Base-by-base conservation (phyloP, 35 echinoderm and acorn worm species). In the Acanthaster planci region DNA sequence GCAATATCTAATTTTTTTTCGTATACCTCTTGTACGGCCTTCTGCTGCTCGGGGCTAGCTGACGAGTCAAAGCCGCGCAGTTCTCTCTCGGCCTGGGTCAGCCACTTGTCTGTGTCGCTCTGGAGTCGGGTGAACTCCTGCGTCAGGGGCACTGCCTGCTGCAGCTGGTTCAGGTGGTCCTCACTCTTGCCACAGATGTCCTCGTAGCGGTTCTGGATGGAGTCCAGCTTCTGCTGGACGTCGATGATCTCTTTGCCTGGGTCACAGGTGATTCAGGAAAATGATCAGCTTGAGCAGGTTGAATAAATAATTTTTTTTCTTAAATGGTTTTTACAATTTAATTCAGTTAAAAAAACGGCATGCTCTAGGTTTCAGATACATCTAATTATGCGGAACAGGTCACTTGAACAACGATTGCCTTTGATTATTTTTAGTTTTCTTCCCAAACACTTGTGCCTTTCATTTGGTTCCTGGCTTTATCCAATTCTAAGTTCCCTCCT, bases 191-290 rank as follows among this genome's bases (percentile, higher is more conserved):
- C 77, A 21, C 77, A 58, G 52, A 99, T 72, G 31, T 88, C 84
- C n/a, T 88, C 91, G 53, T 94, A 99, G 55, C 92, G 92, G 76
- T 94, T 85, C 67, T 94, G 85, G 86, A 99, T 93, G 12, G 81
- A 60, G 40, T 99, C 96, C 30, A 99, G 89, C 86, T 93, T 93
- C 44, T 99, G 96, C 55, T 99, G 91, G 8, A 99, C 96, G 44
- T 91, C 91, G 19, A 91, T 84, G 37, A 91, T 90, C 83, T 99
- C 96, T 72, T 93, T 94, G 21, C 96, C 96, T 99, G 67, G 10
- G 8, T n/a, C n/a, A n/a, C n/a, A n/a, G n/a, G n/a, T n/a, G n/a
- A n/a, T n/a, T n/a, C n/a, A n/a, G n/a, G n/a, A n/a, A n/a, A n/a
- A n/a, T n/a, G n/a, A n/a, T n/a, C n/a, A n/a, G n/a, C n/a, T n/a